Evolutionary conservation across 2,113 vertebrate species (phyloP).

Genomic region (Perognathus longimembris): DNA sequence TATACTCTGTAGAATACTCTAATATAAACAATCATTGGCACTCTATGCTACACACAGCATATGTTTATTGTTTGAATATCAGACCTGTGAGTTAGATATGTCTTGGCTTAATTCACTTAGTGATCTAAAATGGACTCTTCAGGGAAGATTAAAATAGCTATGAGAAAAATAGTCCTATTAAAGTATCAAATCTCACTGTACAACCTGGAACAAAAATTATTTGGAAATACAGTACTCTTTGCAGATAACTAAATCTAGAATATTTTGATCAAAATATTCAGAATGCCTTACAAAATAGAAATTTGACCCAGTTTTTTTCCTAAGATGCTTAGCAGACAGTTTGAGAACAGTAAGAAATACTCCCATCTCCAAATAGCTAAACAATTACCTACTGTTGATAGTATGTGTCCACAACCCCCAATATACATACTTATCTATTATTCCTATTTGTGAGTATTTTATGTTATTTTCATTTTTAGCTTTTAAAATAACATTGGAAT

Average conservation of each 20-base stretch:
- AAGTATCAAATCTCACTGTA: background rate
- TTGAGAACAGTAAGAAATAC: background rate
- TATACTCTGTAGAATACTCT: no score
- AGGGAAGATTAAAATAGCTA: background rate
- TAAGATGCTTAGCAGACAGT: background rate
- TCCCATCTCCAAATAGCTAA: background rate
- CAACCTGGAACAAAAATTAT: background rate
- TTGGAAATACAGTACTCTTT: background rate
- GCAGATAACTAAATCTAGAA: background rate
- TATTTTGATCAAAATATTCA: background rate
- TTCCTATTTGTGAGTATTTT: background rate
- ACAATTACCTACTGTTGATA: background rate
- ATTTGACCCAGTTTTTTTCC: background rate
- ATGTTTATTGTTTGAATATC: background rate
- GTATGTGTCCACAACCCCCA: background rate
- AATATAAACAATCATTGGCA: background rate
- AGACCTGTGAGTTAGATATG: background rate
- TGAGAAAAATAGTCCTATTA: rapidly evolving
- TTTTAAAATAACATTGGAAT: background rate
- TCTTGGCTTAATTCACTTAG: background rate
- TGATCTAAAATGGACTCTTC: background rate
- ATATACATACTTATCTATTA: background rate
- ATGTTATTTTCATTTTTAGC: background rate
- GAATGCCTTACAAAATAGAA: no score
- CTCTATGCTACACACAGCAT: background rate